Evolutionary conservation across 2,113 vertebrate species (phyloP).

Genomic region (Phalacrocorax aristotelis): DNA sequence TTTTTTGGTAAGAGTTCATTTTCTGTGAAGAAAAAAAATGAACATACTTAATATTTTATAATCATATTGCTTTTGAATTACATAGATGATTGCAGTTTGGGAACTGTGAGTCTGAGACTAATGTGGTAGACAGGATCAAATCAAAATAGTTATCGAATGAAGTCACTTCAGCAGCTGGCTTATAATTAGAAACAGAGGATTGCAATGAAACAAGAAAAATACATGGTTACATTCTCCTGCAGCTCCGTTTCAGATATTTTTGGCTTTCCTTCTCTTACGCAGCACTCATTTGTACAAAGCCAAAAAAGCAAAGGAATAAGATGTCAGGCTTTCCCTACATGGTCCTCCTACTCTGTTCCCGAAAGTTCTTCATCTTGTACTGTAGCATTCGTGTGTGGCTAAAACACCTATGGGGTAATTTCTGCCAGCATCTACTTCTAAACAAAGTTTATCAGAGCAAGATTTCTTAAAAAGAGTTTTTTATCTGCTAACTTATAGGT

Average conservation of each 20-base stretch:
- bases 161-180: slow-evolving; percentile 53
- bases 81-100: neutral
- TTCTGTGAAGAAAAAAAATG: neutral
- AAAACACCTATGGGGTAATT: neutral
- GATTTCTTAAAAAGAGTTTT: neutral
- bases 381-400: neutral
- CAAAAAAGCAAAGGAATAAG: neutral
- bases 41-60: neutral
- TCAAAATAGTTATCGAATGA: slow-evolving; percentile 55
- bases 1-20: neutral
- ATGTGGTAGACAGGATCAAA: slow-evolving; percentile 13
- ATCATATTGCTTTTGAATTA: neutral
- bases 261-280: neutral
- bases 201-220: slow-evolving; percentile 44
- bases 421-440: neutral
- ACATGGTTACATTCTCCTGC: slow-evolving; percentile 14
- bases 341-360: neutral
- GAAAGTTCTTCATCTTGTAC: neutral
- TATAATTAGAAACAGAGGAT: slow-evolving; percentile 64
- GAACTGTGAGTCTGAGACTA: neutral
- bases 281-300: neutral
- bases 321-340: neutral
- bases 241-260: slow-evolving; percentile 23
- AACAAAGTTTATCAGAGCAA: neutral
- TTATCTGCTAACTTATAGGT: neutral